phyloP scores from a whole-genome alignment of 1,140 invertebrate genomes.

The Ceratitis capitata region DNA sequence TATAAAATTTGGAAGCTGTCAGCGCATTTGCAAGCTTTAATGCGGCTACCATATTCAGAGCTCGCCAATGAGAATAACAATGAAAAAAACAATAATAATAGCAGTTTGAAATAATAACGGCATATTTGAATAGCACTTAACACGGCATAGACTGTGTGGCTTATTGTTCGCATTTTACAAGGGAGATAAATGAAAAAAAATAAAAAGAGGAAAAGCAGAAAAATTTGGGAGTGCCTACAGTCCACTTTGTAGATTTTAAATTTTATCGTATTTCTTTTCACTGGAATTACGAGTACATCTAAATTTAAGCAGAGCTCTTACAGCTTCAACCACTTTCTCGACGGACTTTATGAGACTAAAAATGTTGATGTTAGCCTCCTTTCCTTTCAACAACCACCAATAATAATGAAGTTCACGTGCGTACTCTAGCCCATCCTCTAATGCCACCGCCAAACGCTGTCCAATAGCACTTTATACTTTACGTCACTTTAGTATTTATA shows the following conservation, averaged over 20 bases:
- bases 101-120: neutral
- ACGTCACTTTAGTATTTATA: neutral
- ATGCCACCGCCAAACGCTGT: neutral
- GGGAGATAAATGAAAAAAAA: neutral
- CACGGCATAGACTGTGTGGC: neutral
- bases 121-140: constrained; percentile 11
- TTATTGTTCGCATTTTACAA: neutral
- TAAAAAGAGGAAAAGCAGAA: neutral
- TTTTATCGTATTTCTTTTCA: too few species aligned
- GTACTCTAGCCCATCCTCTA: too few species aligned
- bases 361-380: too few species aligned
- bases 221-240: neutral
- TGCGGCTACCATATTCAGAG: neutral
- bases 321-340: too few species aligned
- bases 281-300: too few species aligned
- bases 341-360: too few species aligned
- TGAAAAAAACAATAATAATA: constrained; percentile 3
- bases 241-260: too few species aligned
- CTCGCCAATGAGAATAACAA: neutral
- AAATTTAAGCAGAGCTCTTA: too few species aligned
- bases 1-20: constrained; percentile 32
- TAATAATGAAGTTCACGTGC: neutral
- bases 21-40: neutral
- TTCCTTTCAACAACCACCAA: neutral
- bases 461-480: too few species aligned